Base-by-base conservation (phyloP, 37 sponge, comb jelly and placozoan genomes). In the Haliclona indistincta region DNA sequence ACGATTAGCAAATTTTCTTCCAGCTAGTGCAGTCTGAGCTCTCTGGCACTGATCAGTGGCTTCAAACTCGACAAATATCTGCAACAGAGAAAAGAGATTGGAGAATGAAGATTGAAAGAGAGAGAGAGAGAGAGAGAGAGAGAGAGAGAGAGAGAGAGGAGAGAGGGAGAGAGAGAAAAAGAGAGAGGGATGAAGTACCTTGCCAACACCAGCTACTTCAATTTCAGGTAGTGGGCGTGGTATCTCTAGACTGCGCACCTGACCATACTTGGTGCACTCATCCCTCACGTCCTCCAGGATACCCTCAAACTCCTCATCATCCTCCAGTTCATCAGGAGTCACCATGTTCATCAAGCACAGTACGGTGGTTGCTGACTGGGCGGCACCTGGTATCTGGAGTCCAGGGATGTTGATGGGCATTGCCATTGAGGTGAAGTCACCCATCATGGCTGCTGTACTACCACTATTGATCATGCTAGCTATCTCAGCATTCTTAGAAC, bases 301-400 rank as follows among this genome's bases (percentile, higher is more conserved):
- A 64, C 94, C 90, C 83, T 96, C 96, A 84, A 88, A 99, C 56
- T 99, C 99, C 56, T 95, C 96, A 79, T 93, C 94, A 91, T 99
- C 99, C 1, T 80, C 68, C 26, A 99, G 87, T 38, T 99, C 99
- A 39, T 99, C 99, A 23, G 68, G 40, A 25, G 91, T 85, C 55
- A 95, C 94, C 99, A 99, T 99, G 47, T 99, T 99, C 94, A 99
- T 92, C 43, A 99, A 79, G 43, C 94, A 95, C 33, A 99, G 84
- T 3, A 99, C 88, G 6, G 67, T 73, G 3, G 96, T 96, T 15
- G 86, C 77, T 54, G 38, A 38, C 68, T 70, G 81, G 2, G 58
- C 54, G 22, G 75, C 42, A 13, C 73, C 62, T 32, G 38, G 81
- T 20, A 71, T 13, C 64, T 69, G 78, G 20, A 90, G 80, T 2